Evolutionary conservation across 2,113 vertebrate genomes (phyloP).

Genomic region (Reinhardtius hippoglossoides): DNA sequence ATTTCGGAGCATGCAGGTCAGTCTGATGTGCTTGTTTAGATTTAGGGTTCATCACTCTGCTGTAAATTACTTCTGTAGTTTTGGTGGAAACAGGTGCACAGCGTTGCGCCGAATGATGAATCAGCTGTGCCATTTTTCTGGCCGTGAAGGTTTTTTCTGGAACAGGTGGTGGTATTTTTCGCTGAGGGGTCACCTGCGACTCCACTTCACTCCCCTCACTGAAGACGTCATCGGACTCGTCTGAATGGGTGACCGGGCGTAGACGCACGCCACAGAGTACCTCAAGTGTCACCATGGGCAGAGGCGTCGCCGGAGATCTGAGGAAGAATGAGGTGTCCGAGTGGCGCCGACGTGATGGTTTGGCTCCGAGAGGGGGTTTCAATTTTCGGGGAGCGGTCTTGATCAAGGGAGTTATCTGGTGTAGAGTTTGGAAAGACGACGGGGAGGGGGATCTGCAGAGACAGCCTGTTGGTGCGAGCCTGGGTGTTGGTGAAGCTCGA

Average conservation of each 20-base stretch:
- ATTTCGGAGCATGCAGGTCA: neutral
- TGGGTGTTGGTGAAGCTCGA: constrained; percentile 43
- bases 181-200: neutral
- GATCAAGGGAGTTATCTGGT: neutral
- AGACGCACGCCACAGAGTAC: constrained; percentile 30
- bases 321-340: constrained; percentile 60
- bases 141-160: constrained; percentile 49
- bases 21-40: neutral
- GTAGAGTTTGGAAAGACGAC: neutral
- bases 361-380: neutral
- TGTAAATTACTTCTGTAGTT: constrained; percentile 6
- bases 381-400: neutral
- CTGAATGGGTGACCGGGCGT: neutral
- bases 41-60: neutral
- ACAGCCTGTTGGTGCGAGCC: constrained; percentile 46
- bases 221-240: constrained; percentile 51
- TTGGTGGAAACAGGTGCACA: neutral
- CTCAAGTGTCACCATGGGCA: constrained; percentile 3
- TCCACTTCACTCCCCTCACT: neutral
- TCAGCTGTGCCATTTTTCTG: constrained; percentile 45
- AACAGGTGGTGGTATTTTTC: constrained; percentile 57
- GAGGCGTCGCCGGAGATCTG: neutral
- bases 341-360: constrained; percentile 45
- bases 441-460: constrained; percentile 66
- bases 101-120: constrained; percentile 21